These are phyloP conservation scores for Nysson spinosus DNA, from an alignment of 2,888 invertebrate genomes.

Conservation along the genomic window DNA sequence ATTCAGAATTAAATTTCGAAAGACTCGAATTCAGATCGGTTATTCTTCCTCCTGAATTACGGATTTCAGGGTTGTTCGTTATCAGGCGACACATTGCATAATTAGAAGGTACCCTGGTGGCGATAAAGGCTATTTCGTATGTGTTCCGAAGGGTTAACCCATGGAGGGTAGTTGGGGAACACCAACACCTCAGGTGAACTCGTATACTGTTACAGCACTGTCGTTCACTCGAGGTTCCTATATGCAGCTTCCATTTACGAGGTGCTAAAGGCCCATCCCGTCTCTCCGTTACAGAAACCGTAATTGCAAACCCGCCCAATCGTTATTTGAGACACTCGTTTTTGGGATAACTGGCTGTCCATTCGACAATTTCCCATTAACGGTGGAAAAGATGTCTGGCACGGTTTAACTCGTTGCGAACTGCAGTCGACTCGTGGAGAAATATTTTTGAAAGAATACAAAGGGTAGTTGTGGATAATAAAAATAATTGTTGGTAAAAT, in stretches of 20 bases:
- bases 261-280: conserved; percentile 24
- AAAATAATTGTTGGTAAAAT: too few species aligned
- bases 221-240: conserved; percentile 15
- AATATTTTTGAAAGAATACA: too few species aligned
- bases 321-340: conserved; percentile 11
- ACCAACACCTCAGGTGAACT: conserved; percentile 17
- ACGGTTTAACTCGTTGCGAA: not conserved
- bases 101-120: not conserved
- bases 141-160: conserved; percentile 15
- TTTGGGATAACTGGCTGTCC: not conserved
- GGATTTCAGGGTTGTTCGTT: too few species aligned
- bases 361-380: not conserved
- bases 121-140: conserved; percentile 4
- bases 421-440: too few species aligned
- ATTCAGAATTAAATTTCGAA: too few species aligned
- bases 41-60: too few species aligned
- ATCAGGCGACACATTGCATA: not conserved
- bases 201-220: conserved; percentile 26
- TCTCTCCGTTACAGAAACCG: conserved; percentile 4
- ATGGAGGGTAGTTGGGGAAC: too few species aligned
- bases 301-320: conserved; percentile 29
- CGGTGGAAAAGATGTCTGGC: not conserved
- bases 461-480: too few species aligned
- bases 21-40: too few species aligned
- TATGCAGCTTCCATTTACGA: conserved; percentile 38